Base-by-base conservation (phyloP, 2,797 vertebrate species). In the Danio jaintianensis region DNA sequence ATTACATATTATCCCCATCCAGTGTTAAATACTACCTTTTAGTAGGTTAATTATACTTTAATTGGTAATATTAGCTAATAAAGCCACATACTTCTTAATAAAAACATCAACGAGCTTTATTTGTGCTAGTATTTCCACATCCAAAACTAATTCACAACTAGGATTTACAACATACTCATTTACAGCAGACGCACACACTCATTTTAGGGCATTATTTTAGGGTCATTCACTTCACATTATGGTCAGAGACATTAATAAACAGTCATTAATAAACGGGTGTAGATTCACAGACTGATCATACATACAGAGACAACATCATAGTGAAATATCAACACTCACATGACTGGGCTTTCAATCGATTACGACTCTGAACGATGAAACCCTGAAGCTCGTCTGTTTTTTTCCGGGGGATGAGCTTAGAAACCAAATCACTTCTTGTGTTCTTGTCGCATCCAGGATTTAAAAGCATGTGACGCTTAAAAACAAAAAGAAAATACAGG, bases 241-340 rank as follows among this genome's bases (percentile, higher is more conserved):
- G 29, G 47, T 55, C 7, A 5, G 43, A 78, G 64, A 67, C 50
- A 47, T 36, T 50, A 42, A 53, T 52, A 56, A 50, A 82, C 75
- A 47, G 48, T 12, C 4, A 29, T 29, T 29, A 29, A 29, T 29
- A 29, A 29, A 71, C 69, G 72, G 78, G 43, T 45, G 68, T 53
- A 75, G 67, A 70, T 75, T 80, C 59, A 78, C 52, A 40, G 72
- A 84, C 22, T 66, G 52, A 76, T 74, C 66, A 70, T 53, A 77
- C 64, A 69, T 56, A 79, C 43, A 63, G 12, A 79, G 66, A 79
- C 74, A 6, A 75, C 56, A 76, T 70, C 16, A 40, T 75, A 36
- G 70, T 42, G 63, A 80, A 80, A 77, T 18, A 42, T 40, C 38
- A 80, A 64, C 63, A 69, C 47, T 58, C 40, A 50, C 62, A 64